These are phyloP conservation scores for Actenoides hombroni DNA, from an alignment of 2,113 vertebrate genomes.

Conservation along the genomic window DNA sequence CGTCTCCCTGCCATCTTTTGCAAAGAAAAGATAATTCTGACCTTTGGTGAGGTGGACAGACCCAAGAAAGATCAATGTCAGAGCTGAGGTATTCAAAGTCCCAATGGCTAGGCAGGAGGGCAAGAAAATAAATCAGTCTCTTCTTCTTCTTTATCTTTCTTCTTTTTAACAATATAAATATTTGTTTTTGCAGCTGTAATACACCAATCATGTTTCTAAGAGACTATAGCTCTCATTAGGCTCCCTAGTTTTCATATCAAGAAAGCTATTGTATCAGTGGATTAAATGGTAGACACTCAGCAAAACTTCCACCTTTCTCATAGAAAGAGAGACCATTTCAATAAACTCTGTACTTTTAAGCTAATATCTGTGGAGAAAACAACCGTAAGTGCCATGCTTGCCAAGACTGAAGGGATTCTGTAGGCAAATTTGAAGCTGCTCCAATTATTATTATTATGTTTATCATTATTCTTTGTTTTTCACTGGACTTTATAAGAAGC, in stretches of 20 bases:
- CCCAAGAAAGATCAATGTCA: neutral
- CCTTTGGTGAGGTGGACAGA: neutral
- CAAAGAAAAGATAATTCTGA: neutral
- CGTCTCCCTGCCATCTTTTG: neutral
- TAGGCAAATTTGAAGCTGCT: neutral
- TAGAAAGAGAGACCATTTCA: neutral
- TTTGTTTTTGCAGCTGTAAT: neutral
- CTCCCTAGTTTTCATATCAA: neutral
- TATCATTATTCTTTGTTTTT: accelerated
- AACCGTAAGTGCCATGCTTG: neutral
- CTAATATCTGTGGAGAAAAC: neutral
- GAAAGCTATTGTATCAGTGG: neutral
- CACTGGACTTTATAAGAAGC: neutral
- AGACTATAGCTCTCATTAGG: neutral
- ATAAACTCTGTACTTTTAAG: neutral
- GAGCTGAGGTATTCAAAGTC: neutral
- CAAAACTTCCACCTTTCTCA: neutral
- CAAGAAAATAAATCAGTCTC: neutral
- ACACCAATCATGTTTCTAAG: neutral
- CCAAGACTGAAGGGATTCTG: neutral
- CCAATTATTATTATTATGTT: no score
- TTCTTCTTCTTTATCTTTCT: neutral
- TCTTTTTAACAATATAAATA: neutral
- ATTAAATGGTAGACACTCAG: neutral
- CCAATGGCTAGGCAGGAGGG: neutral